Evolutionary conservation across 2,888 invertebrate species (phyloP).

Genomic region (Eustalomyia histrio): DNA sequence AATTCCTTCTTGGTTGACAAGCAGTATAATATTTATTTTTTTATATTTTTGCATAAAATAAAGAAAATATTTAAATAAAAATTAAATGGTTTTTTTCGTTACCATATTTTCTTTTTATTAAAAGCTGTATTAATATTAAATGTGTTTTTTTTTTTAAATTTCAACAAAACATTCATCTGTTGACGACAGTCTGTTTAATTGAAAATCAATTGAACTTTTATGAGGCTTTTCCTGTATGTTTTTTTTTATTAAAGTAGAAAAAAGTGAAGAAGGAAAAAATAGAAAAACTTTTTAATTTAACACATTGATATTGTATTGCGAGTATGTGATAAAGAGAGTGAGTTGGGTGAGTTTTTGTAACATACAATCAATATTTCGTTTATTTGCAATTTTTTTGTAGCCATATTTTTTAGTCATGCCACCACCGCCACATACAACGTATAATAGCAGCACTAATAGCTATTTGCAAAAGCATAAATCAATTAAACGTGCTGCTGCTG

Average conservation of each 20-base stretch:
- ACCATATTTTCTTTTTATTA: conserved; percentile 2
- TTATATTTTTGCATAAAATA: background rate
- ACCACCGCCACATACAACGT: conserved; percentile 36
- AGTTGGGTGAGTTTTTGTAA: conserved; percentile 14
- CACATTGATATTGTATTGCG: conserved; percentile 51
- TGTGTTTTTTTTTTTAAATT: background rate
- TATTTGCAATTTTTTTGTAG: conserved; percentile 29
- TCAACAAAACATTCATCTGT: conserved; percentile 58
- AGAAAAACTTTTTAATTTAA: conserved; percentile 59
- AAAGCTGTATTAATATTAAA: conserved; percentile 3
- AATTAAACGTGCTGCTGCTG: conserved; percentile 65
- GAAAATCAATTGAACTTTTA: conserved; percentile 70
- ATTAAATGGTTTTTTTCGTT: conserved; percentile 14
- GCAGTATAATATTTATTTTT: background rate
- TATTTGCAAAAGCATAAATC: conserved; percentile 67
- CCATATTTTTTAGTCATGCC: conserved; percentile 53
- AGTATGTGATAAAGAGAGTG: conserved; percentile 32
- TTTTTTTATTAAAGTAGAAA: conserved; percentile 13
- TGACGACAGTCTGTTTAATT: conserved; percentile 69
- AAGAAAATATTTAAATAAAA: conserved; percentile 18
- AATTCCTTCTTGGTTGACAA: conserved; percentile 26
- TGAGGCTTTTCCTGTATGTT: conserved; percentile 52
- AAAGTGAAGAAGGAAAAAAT: conserved; percentile 30
- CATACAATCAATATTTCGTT: conserved; percentile 53
- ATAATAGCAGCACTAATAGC: conserved; percentile 61